A percentile compares a stretch with the other conserved stretches of the same genome.
These are phyloP conservation scores for Coleophora flavipennella DNA, from an alignment of 2,888 invertebrate genomes.

Conservation along the genomic window DNA sequence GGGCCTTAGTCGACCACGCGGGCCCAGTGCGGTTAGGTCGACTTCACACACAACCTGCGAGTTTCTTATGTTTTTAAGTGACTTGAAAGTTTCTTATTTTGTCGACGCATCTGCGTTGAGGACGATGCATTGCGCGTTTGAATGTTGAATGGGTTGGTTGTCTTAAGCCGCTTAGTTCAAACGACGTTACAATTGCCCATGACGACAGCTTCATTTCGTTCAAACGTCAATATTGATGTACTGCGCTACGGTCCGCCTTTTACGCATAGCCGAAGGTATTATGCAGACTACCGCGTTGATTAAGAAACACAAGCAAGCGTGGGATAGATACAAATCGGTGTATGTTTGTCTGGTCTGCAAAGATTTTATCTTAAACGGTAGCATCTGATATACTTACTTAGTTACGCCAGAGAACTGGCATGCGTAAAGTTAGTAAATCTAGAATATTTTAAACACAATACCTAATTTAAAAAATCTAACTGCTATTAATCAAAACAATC, in stretches of 20 bases:
- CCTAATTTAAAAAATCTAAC: no score
- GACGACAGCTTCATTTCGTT: slow-evolving; percentile 70
- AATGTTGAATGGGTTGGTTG: slow-evolving; percentile 64
- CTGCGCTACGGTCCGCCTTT: slow-evolving; percentile 38
- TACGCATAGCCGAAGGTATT: slow-evolving; percentile 39
- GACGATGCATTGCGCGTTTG: slow-evolving; percentile 40
- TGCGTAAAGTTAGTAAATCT: no score
- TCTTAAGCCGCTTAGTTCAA: slow-evolving; percentile 56
- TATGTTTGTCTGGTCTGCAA: slow-evolving; percentile 14
- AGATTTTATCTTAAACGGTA: slow-evolving; percentile 11
- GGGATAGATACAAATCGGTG: slow-evolving; percentile 32
- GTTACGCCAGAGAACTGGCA: slow-evolving; percentile 3
- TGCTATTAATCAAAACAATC: no score
- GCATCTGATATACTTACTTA: slow-evolving; percentile 1
- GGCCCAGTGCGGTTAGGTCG: no score
- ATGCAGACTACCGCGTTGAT: slow-evolving; percentile 49
- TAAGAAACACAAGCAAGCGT: slow-evolving; percentile 46
- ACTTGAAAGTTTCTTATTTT: slow-evolving; percentile 8
- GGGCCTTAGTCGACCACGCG: no score
- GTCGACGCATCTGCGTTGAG: slow-evolving; percentile 24
- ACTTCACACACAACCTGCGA: no score
- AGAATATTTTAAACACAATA: no score
- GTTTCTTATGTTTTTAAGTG: slow-evolving; percentile 20
- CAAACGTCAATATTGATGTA: slow-evolving; percentile 62
- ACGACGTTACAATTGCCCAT: slow-evolving; percentile 68